Evolutionary conservation across 2,888 invertebrate species (phyloP), one percentile per base, ranked within the genome.

Genomic region (Nephrocerus scutellatus): DNA sequence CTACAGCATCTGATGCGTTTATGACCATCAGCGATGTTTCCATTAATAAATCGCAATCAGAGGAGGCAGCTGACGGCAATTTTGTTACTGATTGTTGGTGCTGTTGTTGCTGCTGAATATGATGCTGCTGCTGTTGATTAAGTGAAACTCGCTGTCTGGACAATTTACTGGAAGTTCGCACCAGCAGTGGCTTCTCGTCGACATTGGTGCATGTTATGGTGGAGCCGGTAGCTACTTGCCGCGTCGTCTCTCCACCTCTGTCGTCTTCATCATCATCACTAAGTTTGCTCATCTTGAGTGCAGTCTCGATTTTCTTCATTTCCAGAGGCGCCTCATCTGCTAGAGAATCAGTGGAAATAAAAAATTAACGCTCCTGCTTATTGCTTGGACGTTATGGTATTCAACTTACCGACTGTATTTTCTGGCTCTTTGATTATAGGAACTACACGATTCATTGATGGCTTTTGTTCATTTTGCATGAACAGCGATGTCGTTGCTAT

Each of bases 401-500:
- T 13, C 3, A 8, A 48, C 46, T 47, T 54, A 59, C 62, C 61
- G 37, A 41, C 38, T 19, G 42, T 45, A 39, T 51, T 62, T 39
- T 63, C 64, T 9, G 68, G 69, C 44, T 69, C 68, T 49, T 66
- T 67, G 30, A 69, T 68, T 36, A 67, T 65, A 54, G 69, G 63
- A 53, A 63, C 63, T 41, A 63, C 59, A 13, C 64, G 59, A 57
- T 63, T 63, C 42, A 57, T 57, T 42, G 60, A 53, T 30, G 60
- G 57, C 43, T 65, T 67, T 50, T 70, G 69, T 46, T 71, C 71
- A 52, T 70, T 69, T 50, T 71, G 70, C 58, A 71, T 60, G 54
- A 71, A 71, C 46, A 70, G 52, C 32, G 70, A 70, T 29, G 71
- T 71, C 26, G 70, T 66, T 29, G 71, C 70, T 24, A 71, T 66